Conservation (phyloP, 2,888 invertebrate genomes). For the Lymantria monacha region DNA sequence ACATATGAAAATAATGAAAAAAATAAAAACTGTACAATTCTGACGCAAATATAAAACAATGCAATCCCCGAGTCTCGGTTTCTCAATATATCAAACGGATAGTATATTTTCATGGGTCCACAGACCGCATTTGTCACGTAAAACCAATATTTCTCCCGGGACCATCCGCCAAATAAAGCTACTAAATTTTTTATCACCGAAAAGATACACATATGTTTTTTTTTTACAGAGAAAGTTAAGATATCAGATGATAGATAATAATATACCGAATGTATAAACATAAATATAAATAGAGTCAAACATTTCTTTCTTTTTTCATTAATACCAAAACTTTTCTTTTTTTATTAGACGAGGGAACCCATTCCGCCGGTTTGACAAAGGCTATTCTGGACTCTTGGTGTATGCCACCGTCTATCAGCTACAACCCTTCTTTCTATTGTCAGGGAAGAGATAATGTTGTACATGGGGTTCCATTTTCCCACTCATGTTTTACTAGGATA, state of each 20-base stretch:
- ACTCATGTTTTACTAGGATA: no score
- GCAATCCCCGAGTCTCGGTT: constrained; percentile 16
- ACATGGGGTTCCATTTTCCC: no score
- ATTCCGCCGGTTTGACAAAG: no score
- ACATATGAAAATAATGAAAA: no score
- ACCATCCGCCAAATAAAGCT: constrained; percentile 47
- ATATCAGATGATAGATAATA: constrained; percentile 4
- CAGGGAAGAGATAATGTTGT: no score
- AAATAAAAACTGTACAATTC: constrained; percentile 1
- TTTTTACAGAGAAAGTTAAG: constrained; percentile 27
- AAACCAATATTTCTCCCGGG: constrained; percentile 53
- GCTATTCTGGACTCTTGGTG: no score
- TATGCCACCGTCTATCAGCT: no score
- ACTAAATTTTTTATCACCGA: constrained; percentile 46
- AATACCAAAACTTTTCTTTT: background rate
- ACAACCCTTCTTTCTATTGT: no score
- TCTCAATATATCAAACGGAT: constrained; percentile 38
- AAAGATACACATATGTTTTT: constrained; percentile 34
- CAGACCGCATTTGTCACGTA: constrained; percentile 54
- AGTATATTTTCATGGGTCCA: constrained; percentile 41
- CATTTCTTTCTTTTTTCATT: background rate
- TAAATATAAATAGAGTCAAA: background rate
- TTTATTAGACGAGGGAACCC: no score
- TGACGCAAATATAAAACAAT: constrained; percentile 23
- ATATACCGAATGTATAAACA: background rate